These are phyloP conservation scores for Poeciliopsis occidentalis DNA, from an alignment of 2,113 vertebrate species.

Conservation along the genomic window DNA sequence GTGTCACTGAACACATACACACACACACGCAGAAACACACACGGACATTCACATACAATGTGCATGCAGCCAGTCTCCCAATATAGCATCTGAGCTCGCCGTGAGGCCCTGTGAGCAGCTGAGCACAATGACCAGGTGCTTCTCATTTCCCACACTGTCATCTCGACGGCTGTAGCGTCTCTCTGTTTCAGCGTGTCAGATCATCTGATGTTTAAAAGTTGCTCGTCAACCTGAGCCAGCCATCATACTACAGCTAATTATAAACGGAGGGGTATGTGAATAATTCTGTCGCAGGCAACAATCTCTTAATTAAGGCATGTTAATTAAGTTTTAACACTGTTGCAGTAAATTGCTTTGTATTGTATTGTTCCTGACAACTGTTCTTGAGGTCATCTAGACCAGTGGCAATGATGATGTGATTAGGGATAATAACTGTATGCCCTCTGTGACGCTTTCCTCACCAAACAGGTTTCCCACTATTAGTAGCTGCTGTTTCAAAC, in stretches of 20 bases:
- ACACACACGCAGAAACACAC: not conserved
- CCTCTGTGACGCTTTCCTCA: constrained; percentile 26
- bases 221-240: not conserved
- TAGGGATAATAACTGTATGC: constrained; percentile 38
- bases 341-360: constrained; percentile 10
- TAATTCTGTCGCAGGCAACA: not conserved
- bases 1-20: constrained; percentile 24
- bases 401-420: constrained; percentile 14
- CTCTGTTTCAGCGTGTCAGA: constrained; percentile 16
- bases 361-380: constrained; percentile 22
- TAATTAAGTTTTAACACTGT: constrained; percentile 18
- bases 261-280: not conserved
- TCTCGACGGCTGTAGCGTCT: constrained; percentile 38
- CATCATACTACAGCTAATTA: constrained; percentile 6
- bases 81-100: constrained; percentile 37
- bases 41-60: constrained; percentile 3
- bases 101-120: constrained; percentile 60
- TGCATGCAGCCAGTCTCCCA: constrained; percentile 27
- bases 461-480: constrained; percentile 11
- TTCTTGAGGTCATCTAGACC: constrained; percentile 15
- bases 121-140: constrained; percentile 60
- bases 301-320: constrained; percentile 34
- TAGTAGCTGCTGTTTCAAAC: constrained; percentile 28
- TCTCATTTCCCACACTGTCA: constrained; percentile 50
- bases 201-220: constrained; percentile 29